A percentile compares a stretch with the other conserved stretches of the same genome.
These are phyloP conservation scores for Luehdorfia chinensis DNA, from an alignment of 1,140 invertebrate species.

Conservation along the genomic window DNA sequence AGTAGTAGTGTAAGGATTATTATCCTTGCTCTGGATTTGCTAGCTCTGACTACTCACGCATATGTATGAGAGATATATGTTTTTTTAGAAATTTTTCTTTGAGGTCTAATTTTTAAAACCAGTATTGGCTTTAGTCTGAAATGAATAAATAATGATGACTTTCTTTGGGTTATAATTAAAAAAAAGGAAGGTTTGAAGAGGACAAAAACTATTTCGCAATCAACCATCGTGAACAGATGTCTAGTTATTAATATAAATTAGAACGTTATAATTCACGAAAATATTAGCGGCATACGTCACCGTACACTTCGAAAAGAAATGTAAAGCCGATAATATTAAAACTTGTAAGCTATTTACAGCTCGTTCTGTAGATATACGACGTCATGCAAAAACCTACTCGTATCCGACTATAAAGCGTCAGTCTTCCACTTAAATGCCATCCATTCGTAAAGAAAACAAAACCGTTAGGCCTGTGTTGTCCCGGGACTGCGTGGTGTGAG, in stretches of 20 bases:
- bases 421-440: constrained; percentile 64
- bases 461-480: constrained; percentile 3
- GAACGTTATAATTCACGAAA: constrained; percentile 15
- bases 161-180: no score
- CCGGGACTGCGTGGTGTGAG: neutral
- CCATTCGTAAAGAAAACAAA: constrained; percentile 13
- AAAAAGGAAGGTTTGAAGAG: no score
- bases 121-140: no score
- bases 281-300: constrained; percentile 10
- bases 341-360: constrained; percentile 50
- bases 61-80: no score
- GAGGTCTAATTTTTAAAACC: no score
- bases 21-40: no score
- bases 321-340: constrained; percentile 22
- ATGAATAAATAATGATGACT: no score
- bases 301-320: constrained; percentile 8
- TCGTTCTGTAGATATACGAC: constrained; percentile 18
- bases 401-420: constrained; percentile 34
- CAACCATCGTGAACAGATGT: constrained; percentile 8
- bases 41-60: no score
- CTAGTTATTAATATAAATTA: constrained; percentile 17
- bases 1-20: no score
- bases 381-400: constrained; percentile 22
- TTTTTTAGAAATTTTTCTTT: no score
- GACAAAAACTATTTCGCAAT: constrained; percentile 24